Percentiles rank a stretch among this genome's conserved stretches.
phyloP scores from a whole-genome alignment of 2,113 vertebrate genomes.

The Amblyornis subalaris region DNA sequence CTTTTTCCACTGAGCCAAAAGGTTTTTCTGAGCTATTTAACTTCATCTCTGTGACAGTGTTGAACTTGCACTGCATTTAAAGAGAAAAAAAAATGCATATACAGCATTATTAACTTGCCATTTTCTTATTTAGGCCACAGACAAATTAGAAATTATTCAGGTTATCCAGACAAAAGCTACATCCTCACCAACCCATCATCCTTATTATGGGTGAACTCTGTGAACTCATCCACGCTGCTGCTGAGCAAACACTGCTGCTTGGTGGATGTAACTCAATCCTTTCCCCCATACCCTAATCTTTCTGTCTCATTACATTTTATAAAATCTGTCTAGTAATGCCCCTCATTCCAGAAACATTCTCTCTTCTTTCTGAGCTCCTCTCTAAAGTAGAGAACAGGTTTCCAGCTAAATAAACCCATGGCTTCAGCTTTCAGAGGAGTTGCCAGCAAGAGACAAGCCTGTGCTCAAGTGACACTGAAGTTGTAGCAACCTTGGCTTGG shows the following conservation, averaged over 20 bases:
- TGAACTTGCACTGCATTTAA: neutral
- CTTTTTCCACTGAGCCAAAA: neutral
- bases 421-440: neutral
- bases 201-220: neutral
- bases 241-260: neutral
- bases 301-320: neutral
- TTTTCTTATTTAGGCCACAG: conserved; percentile 7
- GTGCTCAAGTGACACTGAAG: neutral
- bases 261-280: neutral
- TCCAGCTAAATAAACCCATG: neutral
- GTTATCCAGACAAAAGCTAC: neutral
- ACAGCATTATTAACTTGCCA: neutral
- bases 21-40: neutral
- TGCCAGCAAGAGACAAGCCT: neutral
- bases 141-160: neutral
- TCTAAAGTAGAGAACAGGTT: neutral
- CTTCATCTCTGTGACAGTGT: neutral
- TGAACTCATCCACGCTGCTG: neutral
- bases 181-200: neutral
- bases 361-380: neutral
- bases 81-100: neutral
- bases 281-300: neutral
- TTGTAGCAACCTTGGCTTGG: conserved; percentile 27
- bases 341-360: neutral
- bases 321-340: neutral